Evolutionary conservation across 1,140 invertebrate species (phyloP).

Genomic region (Caenorhabditis brenneri): DNA sequence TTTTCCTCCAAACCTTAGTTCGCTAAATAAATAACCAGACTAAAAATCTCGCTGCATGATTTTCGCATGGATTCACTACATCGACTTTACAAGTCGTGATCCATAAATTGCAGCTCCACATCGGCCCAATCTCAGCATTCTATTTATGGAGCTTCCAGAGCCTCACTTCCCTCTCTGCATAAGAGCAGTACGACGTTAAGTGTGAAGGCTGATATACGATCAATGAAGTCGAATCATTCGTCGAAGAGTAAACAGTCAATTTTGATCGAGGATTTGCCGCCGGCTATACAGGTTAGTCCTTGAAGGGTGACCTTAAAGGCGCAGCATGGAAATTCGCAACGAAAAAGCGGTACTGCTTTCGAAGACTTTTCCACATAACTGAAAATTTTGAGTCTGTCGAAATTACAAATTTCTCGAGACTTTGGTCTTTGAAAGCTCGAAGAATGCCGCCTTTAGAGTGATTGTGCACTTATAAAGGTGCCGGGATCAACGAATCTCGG

Average conservation of each 20-base stretch:
- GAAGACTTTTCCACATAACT: too few species aligned
- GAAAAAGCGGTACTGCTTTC: too few species aligned
- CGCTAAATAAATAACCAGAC: neutral
- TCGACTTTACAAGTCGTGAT: neutral
- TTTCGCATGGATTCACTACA: constrained; percentile 4
- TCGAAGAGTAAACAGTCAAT: constrained; percentile 52
- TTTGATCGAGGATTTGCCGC: constrained; percentile 35
- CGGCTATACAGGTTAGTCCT: constrained; percentile 24
- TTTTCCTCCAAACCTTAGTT: constrained; percentile 43
- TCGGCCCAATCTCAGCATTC: constrained; percentile 49
- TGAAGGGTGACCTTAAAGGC: too few species aligned
- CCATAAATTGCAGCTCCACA: constrained; percentile 20
- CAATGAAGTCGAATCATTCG: constrained; percentile 45
- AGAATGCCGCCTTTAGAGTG: too few species aligned
- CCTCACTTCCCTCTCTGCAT: constrained; percentile 9
- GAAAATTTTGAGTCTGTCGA: too few species aligned
- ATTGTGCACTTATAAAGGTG: too few species aligned
- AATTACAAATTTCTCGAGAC: too few species aligned
- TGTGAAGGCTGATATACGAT: constrained; percentile 39
- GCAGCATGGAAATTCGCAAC: too few species aligned
- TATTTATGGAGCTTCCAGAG: neutral
- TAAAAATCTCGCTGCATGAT: neutral
- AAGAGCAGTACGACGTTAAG: constrained; percentile 31
- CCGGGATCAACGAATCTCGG: too few species aligned
- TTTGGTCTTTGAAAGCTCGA: too few species aligned